Percentiles rank a stretch among this genome's conserved stretches.
Evolutionary conservation across 1,140 invertebrate species (phyloP).

Genomic region (Brachionus manjavacas): DNA sequence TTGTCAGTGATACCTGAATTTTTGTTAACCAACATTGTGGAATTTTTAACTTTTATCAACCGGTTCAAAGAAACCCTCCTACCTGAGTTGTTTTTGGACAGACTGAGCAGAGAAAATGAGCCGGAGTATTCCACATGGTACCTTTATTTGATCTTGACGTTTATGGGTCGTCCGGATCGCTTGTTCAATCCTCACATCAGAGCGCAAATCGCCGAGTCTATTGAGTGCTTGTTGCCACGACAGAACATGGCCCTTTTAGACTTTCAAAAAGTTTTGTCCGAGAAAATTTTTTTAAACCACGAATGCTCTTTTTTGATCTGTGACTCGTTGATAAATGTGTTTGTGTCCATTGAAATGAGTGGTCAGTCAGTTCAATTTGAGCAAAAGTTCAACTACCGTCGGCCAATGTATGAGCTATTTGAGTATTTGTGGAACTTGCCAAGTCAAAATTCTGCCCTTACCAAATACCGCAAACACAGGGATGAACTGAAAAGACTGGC

Average conservation of each 20-base stretch:
- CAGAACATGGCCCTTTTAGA: not conserved
- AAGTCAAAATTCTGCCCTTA: slow-evolving; percentile 60
- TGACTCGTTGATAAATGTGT: slow-evolving; percentile 74
- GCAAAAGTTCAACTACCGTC: slow-evolving; percentile 90
- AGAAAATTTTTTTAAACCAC: not conserved
- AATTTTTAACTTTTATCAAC: slow-evolving; percentile 69
- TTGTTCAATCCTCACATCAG: slow-evolving; percentile 87
- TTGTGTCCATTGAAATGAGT: slow-evolving; percentile 94
- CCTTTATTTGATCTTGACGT: slow-evolving; percentile 66
- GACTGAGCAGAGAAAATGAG: not conserved
- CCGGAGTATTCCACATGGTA: slow-evolving; percentile 61
- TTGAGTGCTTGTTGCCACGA: slow-evolving; percentile 65
- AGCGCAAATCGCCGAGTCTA: slow-evolving; percentile 77
- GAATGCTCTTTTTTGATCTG: not conserved
- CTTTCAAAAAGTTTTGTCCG: not conserved
- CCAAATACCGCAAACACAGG: slow-evolving; percentile 54
- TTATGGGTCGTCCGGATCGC: slow-evolving; percentile 70
- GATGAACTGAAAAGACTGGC: slow-evolving; percentile 61
- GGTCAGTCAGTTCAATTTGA: slow-evolving; percentile 90
- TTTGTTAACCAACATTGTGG: slow-evolving; percentile 78
- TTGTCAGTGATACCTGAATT: slow-evolving; percentile 78
- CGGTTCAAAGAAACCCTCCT: slow-evolving; percentile 60
- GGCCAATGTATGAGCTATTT: slow-evolving; percentile 89
- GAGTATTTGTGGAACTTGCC: slow-evolving; percentile 80
- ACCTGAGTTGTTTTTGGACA: slow-evolving; percentile 13